phyloP scores from a whole-genome alignment of 2,888 invertebrate genomes.

The Hemicrepidius hirtus region DNA sequence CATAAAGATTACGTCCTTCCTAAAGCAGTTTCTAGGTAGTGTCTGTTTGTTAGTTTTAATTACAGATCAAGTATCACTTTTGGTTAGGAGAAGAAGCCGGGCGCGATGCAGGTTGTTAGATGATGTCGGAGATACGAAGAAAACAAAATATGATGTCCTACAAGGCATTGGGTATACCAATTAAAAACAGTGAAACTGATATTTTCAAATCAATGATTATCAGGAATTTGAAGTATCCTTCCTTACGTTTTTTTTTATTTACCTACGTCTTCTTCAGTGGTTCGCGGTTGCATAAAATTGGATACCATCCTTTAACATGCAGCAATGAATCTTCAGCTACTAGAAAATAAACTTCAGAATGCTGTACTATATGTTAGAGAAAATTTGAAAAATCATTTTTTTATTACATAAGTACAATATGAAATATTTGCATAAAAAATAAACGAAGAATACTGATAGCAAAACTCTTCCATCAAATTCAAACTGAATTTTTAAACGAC shows the following conservation, averaged over 20 bases:
- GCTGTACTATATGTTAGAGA: too few species aligned
- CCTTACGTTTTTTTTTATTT: background rate
- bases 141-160: slow-evolving; percentile 51
- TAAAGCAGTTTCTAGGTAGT: slow-evolving; percentile 41
- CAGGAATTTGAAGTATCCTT: slow-evolving; percentile 39
- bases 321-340: background rate
- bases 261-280: slow-evolving; percentile 11
- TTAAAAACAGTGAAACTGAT: slow-evolving; percentile 50
- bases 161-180: slow-evolving; percentile 52
- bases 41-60: slow-evolving; percentile 46
- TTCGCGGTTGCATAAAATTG: slow-evolving; percentile 10
- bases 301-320: background rate
- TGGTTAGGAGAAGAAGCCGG: slow-evolving; percentile 43
- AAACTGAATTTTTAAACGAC: background rate
- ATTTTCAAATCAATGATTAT: slow-evolving; percentile 47
- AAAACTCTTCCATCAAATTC: too few species aligned
- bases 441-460: too few species aligned
- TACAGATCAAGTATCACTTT: slow-evolving; percentile 45
- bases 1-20: background rate
- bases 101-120: slow-evolving; percentile 53
- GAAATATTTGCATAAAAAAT: too few species aligned
- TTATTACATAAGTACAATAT: too few species aligned
- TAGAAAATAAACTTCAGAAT: too few species aligned
- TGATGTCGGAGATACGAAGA: slow-evolving; percentile 48
- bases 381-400: too few species aligned